phyloP scores from a whole-genome alignment of 1,140 invertebrate genomes.

The Platorchestia sp. region DNA sequence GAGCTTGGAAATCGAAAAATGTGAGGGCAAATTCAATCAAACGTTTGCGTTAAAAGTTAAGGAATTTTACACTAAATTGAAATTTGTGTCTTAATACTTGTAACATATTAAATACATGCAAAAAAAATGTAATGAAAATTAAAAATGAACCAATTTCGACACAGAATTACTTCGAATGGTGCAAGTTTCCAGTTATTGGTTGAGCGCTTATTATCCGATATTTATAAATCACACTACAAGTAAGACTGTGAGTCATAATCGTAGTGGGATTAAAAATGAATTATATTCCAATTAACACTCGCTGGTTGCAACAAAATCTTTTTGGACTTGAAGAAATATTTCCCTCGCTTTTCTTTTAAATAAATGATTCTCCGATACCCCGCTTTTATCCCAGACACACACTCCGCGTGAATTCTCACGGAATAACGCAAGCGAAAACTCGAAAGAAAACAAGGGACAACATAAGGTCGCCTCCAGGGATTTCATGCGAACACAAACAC shows the following conservation, averaged over 20 bases:
- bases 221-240: neutral
- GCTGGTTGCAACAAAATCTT: too few relatives aligned
- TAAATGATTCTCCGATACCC: neutral
- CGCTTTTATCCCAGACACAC: neutral
- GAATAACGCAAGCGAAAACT: neutral
- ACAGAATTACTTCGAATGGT: neutral
- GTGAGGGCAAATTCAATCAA: neutral
- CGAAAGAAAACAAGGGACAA: neutral
- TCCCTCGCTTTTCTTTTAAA: neutral
- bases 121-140: neutral
- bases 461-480: neutral
- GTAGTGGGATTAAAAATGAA: neutral
- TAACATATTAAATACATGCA: neutral
- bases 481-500: neutral
- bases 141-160: too few relatives aligned
- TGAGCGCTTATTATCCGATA: neutral
- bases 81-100: too few relatives aligned
- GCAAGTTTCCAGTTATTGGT: neutral
- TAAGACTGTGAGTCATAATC: neutral
- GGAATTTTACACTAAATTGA: too few relatives aligned
- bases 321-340: too few relatives aligned
- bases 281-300: too few relatives aligned
- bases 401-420: neutral
- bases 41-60: neutral
- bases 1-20: neutral